These are phyloP conservation scores for Puntigrus tetrazona DNA, from an alignment of 2,113 vertebrate species.

Conservation along the genomic window DNA sequence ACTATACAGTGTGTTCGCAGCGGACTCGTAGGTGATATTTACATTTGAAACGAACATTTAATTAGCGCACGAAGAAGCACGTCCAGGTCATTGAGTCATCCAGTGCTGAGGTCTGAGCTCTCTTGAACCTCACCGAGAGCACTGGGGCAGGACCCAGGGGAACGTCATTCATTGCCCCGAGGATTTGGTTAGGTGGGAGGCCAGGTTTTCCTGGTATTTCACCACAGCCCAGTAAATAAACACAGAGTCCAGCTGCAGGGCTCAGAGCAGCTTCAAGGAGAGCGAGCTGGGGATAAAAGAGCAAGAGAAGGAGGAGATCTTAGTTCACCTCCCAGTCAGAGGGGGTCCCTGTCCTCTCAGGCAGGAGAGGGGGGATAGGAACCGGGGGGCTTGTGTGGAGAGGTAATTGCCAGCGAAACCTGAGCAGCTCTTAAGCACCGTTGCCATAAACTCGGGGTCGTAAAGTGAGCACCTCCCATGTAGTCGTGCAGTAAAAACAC, in stretches of 20 bases:
- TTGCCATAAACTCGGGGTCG: conserved; percentile 69
- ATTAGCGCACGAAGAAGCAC: conserved; percentile 8
- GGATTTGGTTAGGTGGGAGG: conserved; percentile 50
- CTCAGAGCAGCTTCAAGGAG: conserved; percentile 40
- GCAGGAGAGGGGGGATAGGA: conserved; percentile 54
- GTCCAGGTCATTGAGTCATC: conserved; percentile 1
- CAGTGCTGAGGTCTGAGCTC: conserved; percentile 22
- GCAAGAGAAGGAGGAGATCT: neutral
- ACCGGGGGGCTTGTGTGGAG: conserved; percentile 54
- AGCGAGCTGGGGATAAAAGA: conserved; percentile 36
- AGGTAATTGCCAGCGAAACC: conserved; percentile 72
- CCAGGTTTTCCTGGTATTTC: conserved; percentile 64
- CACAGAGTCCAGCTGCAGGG: conserved; percentile 55
- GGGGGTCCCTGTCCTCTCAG: conserved; percentile 44
- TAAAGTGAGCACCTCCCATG: conserved; percentile 75
- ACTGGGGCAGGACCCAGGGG: conserved; percentile 56
- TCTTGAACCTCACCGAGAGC: conserved; percentile 1
- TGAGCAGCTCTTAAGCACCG: conserved; percentile 72
- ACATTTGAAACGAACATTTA: conserved; percentile 3
- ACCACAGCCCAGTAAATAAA: conserved; percentile 59
- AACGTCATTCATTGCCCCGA: conserved; percentile 61
- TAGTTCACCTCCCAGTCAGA: conserved; percentile 49
- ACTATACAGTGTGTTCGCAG: neutral
- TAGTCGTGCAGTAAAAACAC: conserved; percentile 72
- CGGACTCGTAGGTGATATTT: conserved; percentile 6